Percentiles rank a stretch among this genome's conserved stretches.
Conservation (phyloP, 1,140 invertebrate species). For the Neodiprion pinetum region DNA sequence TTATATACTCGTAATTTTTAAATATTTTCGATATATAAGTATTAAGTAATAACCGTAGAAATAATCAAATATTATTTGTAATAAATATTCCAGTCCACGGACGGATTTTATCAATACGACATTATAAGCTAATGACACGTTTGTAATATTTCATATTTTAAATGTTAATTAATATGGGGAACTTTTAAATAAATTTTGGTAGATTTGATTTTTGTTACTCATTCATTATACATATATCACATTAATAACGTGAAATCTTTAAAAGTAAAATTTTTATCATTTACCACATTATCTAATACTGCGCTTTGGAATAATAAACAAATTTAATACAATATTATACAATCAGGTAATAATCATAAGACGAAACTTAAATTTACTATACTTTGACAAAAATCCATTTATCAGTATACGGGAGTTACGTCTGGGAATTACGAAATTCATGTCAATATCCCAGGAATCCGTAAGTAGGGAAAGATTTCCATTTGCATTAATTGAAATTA, state of each 20-base stretch:
- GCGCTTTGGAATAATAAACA: background rate
- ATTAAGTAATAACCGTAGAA: too few relatives aligned
- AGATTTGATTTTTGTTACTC: background rate
- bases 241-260: background rate
- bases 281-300: background rate
- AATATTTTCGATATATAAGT: background rate
- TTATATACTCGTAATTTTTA: background rate
- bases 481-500: too few relatives aligned
- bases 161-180: background rate
- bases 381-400: too few relatives aligned
- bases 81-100: background rate
- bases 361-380: too few relatives aligned
- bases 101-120: background rate
- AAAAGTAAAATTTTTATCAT: too few relatives aligned
- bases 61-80: background rate
- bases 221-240: background rate
- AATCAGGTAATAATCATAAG: too few relatives aligned
- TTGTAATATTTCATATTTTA: background rate
- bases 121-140: background rate
- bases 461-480: too few relatives aligned
- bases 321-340: too few relatives aligned
- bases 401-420: too few relatives aligned
- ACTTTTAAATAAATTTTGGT: background rate
- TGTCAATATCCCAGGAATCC: too few relatives aligned
- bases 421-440: too few relatives aligned